Base-by-base conservation (phyloP, 2,888 invertebrate species). In the Meteorus colon region DNA sequence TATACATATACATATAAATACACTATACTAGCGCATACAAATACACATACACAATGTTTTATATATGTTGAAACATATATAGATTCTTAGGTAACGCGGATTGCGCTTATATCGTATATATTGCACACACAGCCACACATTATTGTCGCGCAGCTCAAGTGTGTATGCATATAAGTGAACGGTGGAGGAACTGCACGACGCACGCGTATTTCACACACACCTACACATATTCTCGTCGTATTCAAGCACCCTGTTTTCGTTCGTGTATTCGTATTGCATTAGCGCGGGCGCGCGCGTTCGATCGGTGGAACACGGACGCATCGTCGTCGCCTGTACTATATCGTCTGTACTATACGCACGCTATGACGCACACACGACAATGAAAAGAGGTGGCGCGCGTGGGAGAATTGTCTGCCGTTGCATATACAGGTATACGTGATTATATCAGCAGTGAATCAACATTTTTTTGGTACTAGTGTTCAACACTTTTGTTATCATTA, bases 11-110 rank as follows among this genome's bases (percentile, higher is more conserved):
- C 8, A 41, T 41, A 41, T 41, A 12, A 12, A 41, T 41, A 41
- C 8, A 12, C 24, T 8, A 12, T 41, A 24, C 24, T 24, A 24
- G 14, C 16, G 6, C 16, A 48, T n/a, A 48, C 48, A n/a, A 3
- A n/a, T 5, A n/a, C n/a, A n/a, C 70, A 75, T 27, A 65, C 60
- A 63, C 48, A 60, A 12, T 8, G 41, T 41, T 41, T 12, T 63
- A 71, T 37, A 55, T 60, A 75, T 69, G 48, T 75, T 34, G 76
- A 71, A 1, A 67, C 72, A 77, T 82, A 78, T 82, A 83, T 82
- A 82, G 81, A 86, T 85, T 83, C 84, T 85, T 84, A 85, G 85
- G 82, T 84, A 86, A 85, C 83, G 79, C 81, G 81, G 83, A 85
- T 85, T 82, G 83, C 81, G 81, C 77, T 68, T 76, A 71, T 76